phyloP scores from a whole-genome alignment of 2,113 vertebrate species.

The Bubo bubo region DNA sequence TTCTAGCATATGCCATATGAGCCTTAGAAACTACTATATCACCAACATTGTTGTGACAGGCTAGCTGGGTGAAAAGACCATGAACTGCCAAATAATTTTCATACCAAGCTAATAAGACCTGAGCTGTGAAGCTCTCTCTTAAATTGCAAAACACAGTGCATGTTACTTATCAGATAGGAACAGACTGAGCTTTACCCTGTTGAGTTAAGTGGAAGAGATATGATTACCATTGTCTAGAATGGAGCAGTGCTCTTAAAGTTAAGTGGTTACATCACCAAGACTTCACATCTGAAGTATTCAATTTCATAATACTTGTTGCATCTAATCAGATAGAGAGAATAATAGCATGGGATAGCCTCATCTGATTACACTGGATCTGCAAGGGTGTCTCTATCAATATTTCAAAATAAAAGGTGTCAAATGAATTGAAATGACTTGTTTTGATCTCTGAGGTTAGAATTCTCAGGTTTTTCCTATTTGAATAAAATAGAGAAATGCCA shows the following conservation, averaged over 20 bases:
- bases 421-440: neutral
- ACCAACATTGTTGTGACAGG: neutral
- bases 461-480: neutral
- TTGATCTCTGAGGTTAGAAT: neutral
- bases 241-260: neutral
- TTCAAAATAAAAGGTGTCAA: neutral
- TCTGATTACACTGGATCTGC: neutral
- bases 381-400: neutral
- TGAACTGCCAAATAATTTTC: neutral
- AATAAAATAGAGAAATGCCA: neutral
- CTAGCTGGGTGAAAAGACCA: neutral
- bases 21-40: neutral
- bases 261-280: neutral
- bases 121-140: neutral
- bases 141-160: neutral
- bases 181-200: neutral
- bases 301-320: neutral
- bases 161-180: neutral
- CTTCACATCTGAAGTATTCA: neutral
- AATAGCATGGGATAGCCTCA: neutral
- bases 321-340: neutral
- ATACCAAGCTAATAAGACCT: neutral
- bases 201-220: neutral
- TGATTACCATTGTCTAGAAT: neutral
- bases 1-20: neutral